Percentiles rank a stretch among this genome's conserved stretches.
phyloP scores from a whole-genome alignment of 2,113 vertebrate genomes.

The Corvus moneduloides region DNA sequence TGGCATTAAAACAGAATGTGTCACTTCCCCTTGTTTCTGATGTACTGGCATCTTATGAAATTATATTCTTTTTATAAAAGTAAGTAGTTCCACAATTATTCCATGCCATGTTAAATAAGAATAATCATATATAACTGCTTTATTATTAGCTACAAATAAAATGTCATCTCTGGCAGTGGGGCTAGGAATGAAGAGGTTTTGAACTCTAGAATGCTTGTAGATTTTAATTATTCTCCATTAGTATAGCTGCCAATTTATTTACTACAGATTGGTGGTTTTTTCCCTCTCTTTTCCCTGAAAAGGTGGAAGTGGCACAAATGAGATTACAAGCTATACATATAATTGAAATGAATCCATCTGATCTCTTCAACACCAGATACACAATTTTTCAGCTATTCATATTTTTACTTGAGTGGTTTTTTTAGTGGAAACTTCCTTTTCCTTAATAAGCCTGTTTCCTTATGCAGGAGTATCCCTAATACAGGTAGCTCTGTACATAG shows the following conservation, averaged over 20 bases:
- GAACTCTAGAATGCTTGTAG: background rate
- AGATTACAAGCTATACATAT: background rate
- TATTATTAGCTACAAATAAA: background rate
- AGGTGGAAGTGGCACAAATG: background rate
- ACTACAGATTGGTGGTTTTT: background rate
- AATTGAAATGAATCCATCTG: background rate
- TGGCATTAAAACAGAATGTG: rapidly evolving
- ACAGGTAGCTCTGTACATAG: background rate
- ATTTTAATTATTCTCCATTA: background rate
- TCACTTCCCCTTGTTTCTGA: background rate
- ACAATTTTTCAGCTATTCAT: background rate
- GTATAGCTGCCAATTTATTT: background rate
- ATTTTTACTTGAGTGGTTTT: background rate
- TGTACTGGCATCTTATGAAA: background rate
- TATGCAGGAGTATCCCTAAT: background rate
- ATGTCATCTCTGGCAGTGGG: background rate
- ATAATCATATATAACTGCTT: background rate
- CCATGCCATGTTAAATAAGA: background rate
- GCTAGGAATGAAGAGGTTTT: background rate
- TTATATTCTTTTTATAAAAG: background rate
- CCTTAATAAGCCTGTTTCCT: background rate
- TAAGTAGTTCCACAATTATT: background rate
- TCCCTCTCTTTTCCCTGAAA: background rate
- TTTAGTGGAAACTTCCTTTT: background rate
- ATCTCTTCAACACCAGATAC: background rate